Evolutionary conservation across 2,113 vertebrate genomes (phyloP), one percentile per base, ranked within the genome.

Genomic region (Xyliphius kryptos): DNA sequence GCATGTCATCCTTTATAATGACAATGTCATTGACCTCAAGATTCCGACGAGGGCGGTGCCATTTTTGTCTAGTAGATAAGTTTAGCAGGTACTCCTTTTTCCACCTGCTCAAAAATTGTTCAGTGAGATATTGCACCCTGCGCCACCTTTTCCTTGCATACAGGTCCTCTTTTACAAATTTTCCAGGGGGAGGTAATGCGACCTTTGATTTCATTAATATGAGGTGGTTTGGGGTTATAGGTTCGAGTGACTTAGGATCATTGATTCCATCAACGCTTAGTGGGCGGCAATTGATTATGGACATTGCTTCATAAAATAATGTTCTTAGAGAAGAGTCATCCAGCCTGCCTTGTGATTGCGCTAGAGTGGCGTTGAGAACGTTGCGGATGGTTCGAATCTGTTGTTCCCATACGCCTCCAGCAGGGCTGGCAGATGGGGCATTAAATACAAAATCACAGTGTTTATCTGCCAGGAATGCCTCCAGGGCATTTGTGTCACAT

Each of bases 381-480:
- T 20, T 38, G 5, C 48, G 11, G 15, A 11, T 19, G 48, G 8
- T 50, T 10, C 48, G 9, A 50, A 50, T 19, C 11, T 19, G 15
- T 0, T 19, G 15, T 50, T 10, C 48, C 16, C 11, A 19, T 16
- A 15, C 10, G 15, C 19, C 48, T 16, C 9, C 15, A 19, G 48
- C 15, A 19, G 9, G 19, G 32, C 9, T 37, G 5, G 36, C 36
- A 38, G 36, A 38, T 5, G 36, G 10, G 36, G 10, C 36, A 38
- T 38, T 6, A 5, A 38, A 6, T 38, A 6, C 5, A 38, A 38
- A 38, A 6, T 38, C 36, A 38, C 36, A 38, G 5, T 38, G 53
- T 9, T 20, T 56, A 19, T 65, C 56, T 3, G 47, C 21, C 5
- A 68, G 56, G 51, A 68, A 61, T 6, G 44, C 15, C n/a, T 54